Evolutionary conservation across 2,888 invertebrate species (phyloP).

Genomic region (Netelia fuscicornis): DNA sequence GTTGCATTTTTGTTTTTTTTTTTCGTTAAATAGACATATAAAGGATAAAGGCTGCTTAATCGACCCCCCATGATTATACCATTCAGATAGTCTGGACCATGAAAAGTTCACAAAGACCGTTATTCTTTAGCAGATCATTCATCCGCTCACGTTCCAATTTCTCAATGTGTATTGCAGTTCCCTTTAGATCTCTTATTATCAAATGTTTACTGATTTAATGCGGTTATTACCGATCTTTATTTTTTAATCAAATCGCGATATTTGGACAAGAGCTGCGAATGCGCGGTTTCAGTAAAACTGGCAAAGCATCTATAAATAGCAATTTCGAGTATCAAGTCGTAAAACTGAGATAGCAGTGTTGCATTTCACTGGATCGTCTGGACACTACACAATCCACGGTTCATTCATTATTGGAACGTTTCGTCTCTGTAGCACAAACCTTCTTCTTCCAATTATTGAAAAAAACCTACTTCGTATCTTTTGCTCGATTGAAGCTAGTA

Average conservation of each 20-base stretch:
- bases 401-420: neutral
- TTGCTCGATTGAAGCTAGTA: slow-evolving; percentile 58
- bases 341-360: slow-evolving; percentile 20
- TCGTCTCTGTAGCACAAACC: neutral
- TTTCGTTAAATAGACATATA: slow-evolving; percentile 49
- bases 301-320: slow-evolving; percentile 20
- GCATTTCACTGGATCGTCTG: neutral
- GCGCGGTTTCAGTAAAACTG: slow-evolving; percentile 12
- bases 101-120: slow-evolving; percentile 63
- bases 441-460: neutral
- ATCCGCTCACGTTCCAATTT: slow-evolving; percentile 31
- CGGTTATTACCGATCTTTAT: slow-evolving; percentile 18
- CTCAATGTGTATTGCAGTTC: slow-evolving; percentile 5
- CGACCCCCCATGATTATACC: slow-evolving; percentile 60
- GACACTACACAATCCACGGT: too few relatives aligned
- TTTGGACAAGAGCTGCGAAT: slow-evolving; percentile 21
- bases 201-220: slow-evolving; percentile 23
- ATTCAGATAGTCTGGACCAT: slow-evolving; percentile 63
- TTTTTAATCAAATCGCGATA: slow-evolving; percentile 29
- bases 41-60: slow-evolving; percentile 61
- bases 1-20: slow-evolving; percentile 43
- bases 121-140: slow-evolving; percentile 55
- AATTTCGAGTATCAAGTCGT: slow-evolving; percentile 30
- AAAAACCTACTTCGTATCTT: slow-evolving; percentile 34
- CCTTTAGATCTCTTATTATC: slow-evolving; percentile 18